phyloP scores from a whole-genome alignment of 2,113 vertebrate genomes.

The Anolis sagrei region DNA sequence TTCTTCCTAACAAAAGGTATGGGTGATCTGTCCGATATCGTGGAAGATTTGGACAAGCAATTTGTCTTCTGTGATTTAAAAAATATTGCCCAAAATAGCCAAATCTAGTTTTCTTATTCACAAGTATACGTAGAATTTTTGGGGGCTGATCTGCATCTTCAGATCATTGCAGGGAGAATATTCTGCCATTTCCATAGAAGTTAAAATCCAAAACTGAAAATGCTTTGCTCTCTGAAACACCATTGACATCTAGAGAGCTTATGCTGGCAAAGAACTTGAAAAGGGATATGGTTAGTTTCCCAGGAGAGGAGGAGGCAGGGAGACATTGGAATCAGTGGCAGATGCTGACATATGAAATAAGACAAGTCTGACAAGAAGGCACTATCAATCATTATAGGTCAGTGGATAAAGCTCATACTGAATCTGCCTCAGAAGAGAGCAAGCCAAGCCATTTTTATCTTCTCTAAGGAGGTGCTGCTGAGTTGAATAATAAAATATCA shows the following conservation, averaged over 20 bases:
- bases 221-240: neutral
- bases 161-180: neutral
- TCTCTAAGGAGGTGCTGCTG: neutral
- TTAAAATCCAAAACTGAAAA: neutral
- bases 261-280: neutral
- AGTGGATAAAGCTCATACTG: neutral
- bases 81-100: neutral
- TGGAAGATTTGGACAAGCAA: neutral
- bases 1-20: neutral
- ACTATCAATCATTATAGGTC: constrained; percentile 2
- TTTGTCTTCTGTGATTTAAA: neutral
- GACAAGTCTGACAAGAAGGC: neutral
- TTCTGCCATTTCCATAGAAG: neutral
- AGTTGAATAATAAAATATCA: constrained; percentile 7
- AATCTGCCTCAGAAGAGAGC: neutral
- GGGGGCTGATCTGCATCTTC: neutral
- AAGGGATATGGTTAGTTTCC: neutral
- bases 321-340: neutral
- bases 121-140: neutral
- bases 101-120: neutral
- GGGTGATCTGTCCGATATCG: too few relatives aligned
- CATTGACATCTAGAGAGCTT: neutral
- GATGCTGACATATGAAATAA: neutral
- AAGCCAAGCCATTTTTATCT: neutral
- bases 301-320: neutral